Base-by-base conservation (phyloP, 2,113 vertebrate genomes). In the Callaeas wilsoni region DNA sequence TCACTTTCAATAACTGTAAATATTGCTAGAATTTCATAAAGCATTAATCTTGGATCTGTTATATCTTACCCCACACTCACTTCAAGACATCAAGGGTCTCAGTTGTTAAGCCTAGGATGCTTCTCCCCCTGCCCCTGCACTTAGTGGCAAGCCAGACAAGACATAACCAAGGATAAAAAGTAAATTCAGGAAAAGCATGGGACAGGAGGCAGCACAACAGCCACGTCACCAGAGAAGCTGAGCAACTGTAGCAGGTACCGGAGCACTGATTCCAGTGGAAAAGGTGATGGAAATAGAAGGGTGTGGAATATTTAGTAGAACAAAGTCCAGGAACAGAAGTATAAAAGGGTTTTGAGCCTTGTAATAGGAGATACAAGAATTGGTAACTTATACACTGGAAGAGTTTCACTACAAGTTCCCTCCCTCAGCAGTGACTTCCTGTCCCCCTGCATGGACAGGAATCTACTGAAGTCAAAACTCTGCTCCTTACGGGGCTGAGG, bases 61-160 rank as follows among this genome's bases (percentile, higher is more conserved):
- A 8, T 8, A 55, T 50, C 81, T 89, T 74, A 41, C 6, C 10
- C 35, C 13, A 77, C 41, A 73, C 8, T 4, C 33, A 60, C 64
- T 21, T 35, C 22, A 76, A 35, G 63, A 71, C 1, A 16, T 26
- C 29, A 59, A 52, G 10, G 8, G 53, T 60, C 49, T 65, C 41
- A 35, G 17, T 8, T 63, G 16, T 60, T 50, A 47, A 67, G 35
- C 4, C 9, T 16, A 41, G 7, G 27, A 65, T 30, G 37, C n/a
- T 78, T 60, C 26, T 0, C 3, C 1, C 3, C 6, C 20, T 14
- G 20, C 10, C 5, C 26, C 5, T n/a, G n/a, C 33, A 32, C 16
- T 46, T 26, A 57, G 32, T 20, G 16, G 29, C 16, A 82, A 82
- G 52, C 29, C 65, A 85, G 42, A 59, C 30, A 82, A 53, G 47